Evolutionary conservation across 1,140 invertebrate genomes (phyloP).

Genomic region (Bombus consobrinus): DNA sequence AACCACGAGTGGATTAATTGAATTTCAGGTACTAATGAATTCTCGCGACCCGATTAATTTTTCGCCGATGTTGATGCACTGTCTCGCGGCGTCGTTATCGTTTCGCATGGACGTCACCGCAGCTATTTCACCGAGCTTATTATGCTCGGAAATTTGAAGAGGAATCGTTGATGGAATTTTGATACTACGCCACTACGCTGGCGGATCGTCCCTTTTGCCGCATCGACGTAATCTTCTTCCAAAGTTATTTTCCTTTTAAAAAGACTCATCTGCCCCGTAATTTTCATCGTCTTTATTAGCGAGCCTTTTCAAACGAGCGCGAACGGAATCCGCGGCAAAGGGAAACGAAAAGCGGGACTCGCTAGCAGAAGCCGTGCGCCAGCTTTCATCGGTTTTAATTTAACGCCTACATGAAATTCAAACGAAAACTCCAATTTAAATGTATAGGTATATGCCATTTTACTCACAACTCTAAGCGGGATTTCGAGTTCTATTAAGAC

Average conservation of each 20-base stretch:
- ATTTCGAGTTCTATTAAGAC: slow-evolving; percentile 26
- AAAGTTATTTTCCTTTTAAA: slow-evolving; percentile 21
- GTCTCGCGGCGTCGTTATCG: background rate
- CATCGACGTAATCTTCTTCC: slow-evolving; percentile 13
- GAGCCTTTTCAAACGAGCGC: slow-evolving; percentile 20
- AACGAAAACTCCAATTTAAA: slow-evolving; percentile 41
- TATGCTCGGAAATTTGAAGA: slow-evolving; percentile 3
- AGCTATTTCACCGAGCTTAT: background rate
- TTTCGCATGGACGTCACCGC: too few species aligned
- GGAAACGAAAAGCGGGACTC: background rate
- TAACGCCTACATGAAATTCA: slow-evolving; percentile 36
- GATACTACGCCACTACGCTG: background rate
- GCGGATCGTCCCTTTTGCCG: background rate
- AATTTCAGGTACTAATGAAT: too few species aligned
- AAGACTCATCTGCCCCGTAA: background rate
- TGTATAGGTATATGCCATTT: slow-evolving; percentile 30
- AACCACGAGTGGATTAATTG: too few species aligned
- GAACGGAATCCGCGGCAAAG: slow-evolving; percentile 17
- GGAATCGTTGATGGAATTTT: background rate
- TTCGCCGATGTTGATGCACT: background rate
- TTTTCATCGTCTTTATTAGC: slow-evolving; percentile 47
- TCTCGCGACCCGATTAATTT: too few species aligned
- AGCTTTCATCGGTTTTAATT: slow-evolving; percentile 44
- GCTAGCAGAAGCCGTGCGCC: background rate
- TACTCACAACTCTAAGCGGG: background rate